Percentiles rank a stretch among this genome's conserved stretches.
Conservation (phyloP, 2,797 vertebrate genomes). For the Anguilla megastoma region DNA sequence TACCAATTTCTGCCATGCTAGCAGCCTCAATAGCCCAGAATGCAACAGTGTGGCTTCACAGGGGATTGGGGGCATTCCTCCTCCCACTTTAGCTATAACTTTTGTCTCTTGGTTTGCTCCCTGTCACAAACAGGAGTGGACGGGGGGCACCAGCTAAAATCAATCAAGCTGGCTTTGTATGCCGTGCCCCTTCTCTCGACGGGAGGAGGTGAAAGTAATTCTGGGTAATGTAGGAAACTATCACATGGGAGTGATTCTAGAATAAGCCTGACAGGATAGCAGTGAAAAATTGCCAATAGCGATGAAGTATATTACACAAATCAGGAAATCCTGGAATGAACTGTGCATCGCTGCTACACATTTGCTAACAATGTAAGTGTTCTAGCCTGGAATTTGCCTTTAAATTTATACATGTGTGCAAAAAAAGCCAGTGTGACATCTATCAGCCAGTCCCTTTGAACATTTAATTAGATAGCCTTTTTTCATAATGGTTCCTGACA, state of each 20-base stretch:
- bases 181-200: no score
- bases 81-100: background rate
- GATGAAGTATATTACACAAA: background rate
- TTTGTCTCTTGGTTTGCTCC: no score
- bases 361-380: background rate
- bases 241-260: background rate
- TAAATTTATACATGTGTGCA: background rate
- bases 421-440: background rate
- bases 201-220: no score
- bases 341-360: background rate
- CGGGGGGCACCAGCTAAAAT: no score
- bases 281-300: background rate
- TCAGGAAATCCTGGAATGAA: background rate
- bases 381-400: background rate
- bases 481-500: background rate
- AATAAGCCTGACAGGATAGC: background rate
- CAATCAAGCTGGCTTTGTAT: no score
- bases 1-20: no score
- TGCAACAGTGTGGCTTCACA: no score
- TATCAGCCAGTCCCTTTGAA: background rate
- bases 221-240: no score
- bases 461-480: background rate
- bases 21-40: no score
- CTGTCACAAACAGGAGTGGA: no score
- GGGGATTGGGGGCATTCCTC: no score